Base-by-base conservation (phyloP, 2,113 vertebrate genomes). In the Stomatorhinus ivindoensis region DNA sequence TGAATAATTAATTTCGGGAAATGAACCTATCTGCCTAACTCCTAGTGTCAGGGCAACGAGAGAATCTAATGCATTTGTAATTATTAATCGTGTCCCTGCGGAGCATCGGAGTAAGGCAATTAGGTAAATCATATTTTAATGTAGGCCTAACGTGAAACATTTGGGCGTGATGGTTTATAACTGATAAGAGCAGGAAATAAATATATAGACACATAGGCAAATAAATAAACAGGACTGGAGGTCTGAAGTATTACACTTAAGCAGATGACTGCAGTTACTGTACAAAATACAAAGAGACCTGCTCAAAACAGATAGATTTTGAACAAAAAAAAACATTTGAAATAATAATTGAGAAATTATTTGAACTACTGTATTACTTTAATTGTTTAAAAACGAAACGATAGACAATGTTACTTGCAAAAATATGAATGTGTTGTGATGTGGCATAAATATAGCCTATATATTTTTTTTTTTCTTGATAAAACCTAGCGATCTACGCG, bases 11-110 rank as follows among this genome's bases (percentile, higher is more conserved):
- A 87, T 89, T 82, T 87, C 27, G 76, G 92, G 90, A 92, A 92
- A 92, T 90, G 86, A 91, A 93, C 91, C 90, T 88, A 88, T 94
- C 92, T 92, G 91, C 89, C 86, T 76, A 69, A 88, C 51, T 89
- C 88, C 44, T 87, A 83, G 88, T 87, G 90, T 53, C 39, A 47
- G 82, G 44, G 82, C 42, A 84, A 84, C 44, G 44, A 46, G 21
- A 47, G 82, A 84, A 88, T 48, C 65, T 61, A 88, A 91, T 21
- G 90, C 87, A 83, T 88, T 88, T 90, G 91, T 87, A 91, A 84
- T 91, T 85, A 91, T 92, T 90, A 91, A 35, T 80, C 13, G 88
- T 48, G 61, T 92, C 88, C 90, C 65, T 31, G 58, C 91, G 87
- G 87, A 76, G 46, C 46, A 88, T 44, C 48, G 89, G 84, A 90